Percentiles rank a stretch among this genome's conserved stretches.
These are phyloP conservation scores for Trimorus sp. DNA, from an alignment of 2,888 invertebrate species.

Conservation along the genomic window DNA sequence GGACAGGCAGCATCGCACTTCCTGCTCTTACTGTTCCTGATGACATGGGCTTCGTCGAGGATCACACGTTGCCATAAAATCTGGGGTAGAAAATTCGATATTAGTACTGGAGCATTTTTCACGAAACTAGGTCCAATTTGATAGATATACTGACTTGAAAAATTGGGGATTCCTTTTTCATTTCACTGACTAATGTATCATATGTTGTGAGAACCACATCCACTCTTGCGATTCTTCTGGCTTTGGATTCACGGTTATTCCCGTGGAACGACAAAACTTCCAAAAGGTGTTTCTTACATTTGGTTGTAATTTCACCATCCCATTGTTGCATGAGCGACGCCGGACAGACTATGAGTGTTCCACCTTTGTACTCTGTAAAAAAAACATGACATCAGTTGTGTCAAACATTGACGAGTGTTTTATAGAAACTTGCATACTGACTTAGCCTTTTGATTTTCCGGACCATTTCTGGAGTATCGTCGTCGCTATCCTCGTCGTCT, in stretches of 20 bases:
- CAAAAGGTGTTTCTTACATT: slow-evolving; percentile 85
- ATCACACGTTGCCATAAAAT: slow-evolving; percentile 93
- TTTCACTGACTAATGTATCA: slow-evolving; percentile 86
- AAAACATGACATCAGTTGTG: background rate
- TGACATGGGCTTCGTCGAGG: slow-evolving; percentile 96
- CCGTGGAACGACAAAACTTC: slow-evolving; percentile 90
- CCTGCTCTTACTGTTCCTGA: slow-evolving; percentile 92
- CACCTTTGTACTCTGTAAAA: slow-evolving; percentile 82
- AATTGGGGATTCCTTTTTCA: slow-evolving; percentile 75
- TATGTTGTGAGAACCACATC: slow-evolving; percentile 97
- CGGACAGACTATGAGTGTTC: slow-evolving; percentile 95
- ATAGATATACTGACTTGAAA: slow-evolving; percentile 36
- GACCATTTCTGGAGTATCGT: slow-evolving; percentile 25
- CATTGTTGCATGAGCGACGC: slow-evolving; percentile 96
- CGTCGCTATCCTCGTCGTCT: slow-evolving; percentile 68
- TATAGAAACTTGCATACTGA: too few relatives aligned
- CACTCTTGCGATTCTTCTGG: slow-evolving; percentile 84
- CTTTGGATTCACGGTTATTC: slow-evolving; percentile 85
- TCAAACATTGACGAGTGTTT: background rate
- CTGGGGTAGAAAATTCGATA: slow-evolving; percentile 71
- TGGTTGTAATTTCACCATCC: slow-evolving; percentile 89
- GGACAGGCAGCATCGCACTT: too few relatives aligned
- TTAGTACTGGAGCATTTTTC: too few relatives aligned
- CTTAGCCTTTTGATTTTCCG: slow-evolving; percentile 23
- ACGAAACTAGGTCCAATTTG: background rate